A percentile compares a stretch with the other conserved stretches of the same genome.
phyloP scores from a whole-genome alignment of 2,113 vertebrate genomes.

The Gallinago undulata region DNA sequence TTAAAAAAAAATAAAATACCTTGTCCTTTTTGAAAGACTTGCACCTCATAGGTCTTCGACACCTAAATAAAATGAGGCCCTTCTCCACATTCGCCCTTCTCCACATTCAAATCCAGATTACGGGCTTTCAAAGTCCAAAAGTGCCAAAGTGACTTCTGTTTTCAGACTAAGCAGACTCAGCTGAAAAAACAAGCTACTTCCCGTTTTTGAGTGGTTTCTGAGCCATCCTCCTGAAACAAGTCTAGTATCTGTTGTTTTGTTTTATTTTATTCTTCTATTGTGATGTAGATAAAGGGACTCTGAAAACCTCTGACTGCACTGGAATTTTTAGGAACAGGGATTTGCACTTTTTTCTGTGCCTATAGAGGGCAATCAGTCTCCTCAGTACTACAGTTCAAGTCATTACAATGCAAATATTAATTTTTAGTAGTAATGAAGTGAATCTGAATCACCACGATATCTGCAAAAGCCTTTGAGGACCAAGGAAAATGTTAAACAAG shows the following conservation, averaged over 20 bases:
- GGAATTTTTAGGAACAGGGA: background rate
- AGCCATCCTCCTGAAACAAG: background rate
- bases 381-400: background rate
- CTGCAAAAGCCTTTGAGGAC: background rate
- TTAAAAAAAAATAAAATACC: background rate
- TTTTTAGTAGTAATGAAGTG: background rate
- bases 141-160: background rate
- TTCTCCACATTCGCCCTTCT: background rate
- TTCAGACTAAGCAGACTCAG: background rate
- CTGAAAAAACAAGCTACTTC: background rate
- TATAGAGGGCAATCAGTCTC: background rate
- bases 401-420: background rate
- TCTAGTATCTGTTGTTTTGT: background rate
- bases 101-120: background rate
- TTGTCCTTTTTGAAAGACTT: background rate
- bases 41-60: background rate
- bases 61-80: background rate
- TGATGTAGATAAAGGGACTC: background rate
- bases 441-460: background rate
- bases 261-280: background rate
- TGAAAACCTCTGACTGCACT: background rate
- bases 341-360: background rate
- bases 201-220: background rate
- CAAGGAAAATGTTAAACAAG: conserved; percentile 14
- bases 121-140: background rate